Conservation (phyloP, 2,113 vertebrate species). For the Pygoscelis antarcticus region DNA sequence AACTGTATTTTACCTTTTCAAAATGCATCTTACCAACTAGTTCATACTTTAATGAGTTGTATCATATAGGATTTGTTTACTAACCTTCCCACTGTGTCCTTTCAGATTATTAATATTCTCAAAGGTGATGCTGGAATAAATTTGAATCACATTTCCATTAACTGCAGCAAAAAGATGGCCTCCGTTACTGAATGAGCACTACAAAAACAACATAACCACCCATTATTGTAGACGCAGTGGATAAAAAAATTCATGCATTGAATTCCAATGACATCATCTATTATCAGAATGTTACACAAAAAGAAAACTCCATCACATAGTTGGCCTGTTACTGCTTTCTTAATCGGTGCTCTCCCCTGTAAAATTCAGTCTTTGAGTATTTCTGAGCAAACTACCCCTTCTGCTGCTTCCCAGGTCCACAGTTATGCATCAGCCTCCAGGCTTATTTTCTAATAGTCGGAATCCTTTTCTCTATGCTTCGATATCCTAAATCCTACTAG, state of each 20-base stretch:
- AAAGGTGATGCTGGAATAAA: slow-evolving; percentile 88
- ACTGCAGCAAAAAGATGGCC: slow-evolving; percentile 94
- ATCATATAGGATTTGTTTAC: neutral
- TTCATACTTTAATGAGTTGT: neutral
- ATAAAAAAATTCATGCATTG: neutral
- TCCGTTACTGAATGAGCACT: slow-evolving; percentile 91
- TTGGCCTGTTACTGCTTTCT: neutral
- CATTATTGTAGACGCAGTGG: neutral
- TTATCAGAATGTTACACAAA: neutral
- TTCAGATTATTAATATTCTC: slow-evolving; percentile 88
- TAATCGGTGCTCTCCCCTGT: neutral
- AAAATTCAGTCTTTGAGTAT: neutral
- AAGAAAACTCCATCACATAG: neutral
- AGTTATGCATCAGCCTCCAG: neutral
- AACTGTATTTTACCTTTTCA: neutral
- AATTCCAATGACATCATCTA: neutral
- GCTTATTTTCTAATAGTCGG: neutral
- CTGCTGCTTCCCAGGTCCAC: neutral
- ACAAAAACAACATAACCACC: slow-evolving; percentile 16
- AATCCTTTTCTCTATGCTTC: neutral
- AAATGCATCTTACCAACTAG: neutral
- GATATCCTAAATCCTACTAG: neutral
- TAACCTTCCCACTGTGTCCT: slow-evolving; percentile 93
- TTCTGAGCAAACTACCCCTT: neutral
- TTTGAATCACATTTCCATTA: slow-evolving; percentile 90